phyloP scores from a whole-genome alignment of 2,113 vertebrate genomes.

The Sapayoa aenigma region DNA sequence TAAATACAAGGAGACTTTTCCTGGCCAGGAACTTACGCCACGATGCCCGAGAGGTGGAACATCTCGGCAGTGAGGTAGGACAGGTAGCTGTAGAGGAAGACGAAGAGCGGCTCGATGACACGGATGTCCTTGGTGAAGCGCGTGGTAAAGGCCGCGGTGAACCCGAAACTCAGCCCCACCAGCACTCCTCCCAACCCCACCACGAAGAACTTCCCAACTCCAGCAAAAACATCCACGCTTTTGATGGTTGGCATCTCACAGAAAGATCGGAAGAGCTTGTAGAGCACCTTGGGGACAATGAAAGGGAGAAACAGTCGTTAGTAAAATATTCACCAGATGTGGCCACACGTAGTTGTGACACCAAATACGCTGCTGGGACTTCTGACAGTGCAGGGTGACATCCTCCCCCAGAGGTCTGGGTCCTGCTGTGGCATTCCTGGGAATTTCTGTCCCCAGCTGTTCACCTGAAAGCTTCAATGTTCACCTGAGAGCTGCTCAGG shows the following conservation, averaged over 20 bases:
- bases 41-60: constrained; percentile 82
- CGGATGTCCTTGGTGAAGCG: constrained; percentile 78
- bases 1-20: background rate
- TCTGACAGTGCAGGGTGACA: background rate
- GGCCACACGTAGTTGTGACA: background rate
- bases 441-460: background rate
- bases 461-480: background rate
- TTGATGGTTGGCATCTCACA: constrained; percentile 76
- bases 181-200: constrained; percentile 78
- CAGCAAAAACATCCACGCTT: constrained; percentile 70
- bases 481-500: background rate
- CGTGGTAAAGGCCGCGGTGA: constrained; percentile 77
- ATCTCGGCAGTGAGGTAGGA: constrained; percentile 84
- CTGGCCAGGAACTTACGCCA: constrained; percentile 74
- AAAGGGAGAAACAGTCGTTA: background rate
- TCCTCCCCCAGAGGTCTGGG: background rate
- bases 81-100: constrained; percentile 86
- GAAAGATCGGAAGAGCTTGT: constrained; percentile 83
- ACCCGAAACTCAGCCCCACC: constrained; percentile 76
- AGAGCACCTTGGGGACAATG: constrained; percentile 74
- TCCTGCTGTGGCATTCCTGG: accelerated
- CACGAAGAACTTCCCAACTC: constrained; percentile 76
- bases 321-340: background rate
- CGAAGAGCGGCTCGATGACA: constrained; percentile 82
- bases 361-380: background rate